These are phyloP conservation scores for Eurosta solidaginis DNA, from an alignment of 1,140 invertebrate genomes.

Conservation along the genomic window DNA sequence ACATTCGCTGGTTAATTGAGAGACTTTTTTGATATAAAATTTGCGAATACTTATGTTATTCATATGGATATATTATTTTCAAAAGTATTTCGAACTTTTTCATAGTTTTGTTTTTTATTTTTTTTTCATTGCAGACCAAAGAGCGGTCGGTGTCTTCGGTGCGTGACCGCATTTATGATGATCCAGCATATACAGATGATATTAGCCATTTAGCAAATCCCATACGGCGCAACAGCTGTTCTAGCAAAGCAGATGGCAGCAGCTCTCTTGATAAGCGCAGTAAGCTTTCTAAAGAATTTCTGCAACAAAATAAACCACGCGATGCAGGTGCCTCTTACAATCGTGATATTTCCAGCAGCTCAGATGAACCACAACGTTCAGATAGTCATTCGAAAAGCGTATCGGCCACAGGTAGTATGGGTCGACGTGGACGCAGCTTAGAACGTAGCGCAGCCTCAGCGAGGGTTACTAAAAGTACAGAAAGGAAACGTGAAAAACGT, in stretches of 20 bases:
- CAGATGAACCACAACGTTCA: conserved; percentile 40
- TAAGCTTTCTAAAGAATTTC: conserved; percentile 50
- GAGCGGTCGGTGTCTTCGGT: conserved; percentile 48
- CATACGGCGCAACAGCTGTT: conserved; percentile 53
- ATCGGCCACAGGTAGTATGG: conserved; percentile 19
- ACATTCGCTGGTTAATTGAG: too few relatives aligned
- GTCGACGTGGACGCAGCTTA: conserved; percentile 48
- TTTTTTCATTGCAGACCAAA: conserved; percentile 43
- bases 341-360: conserved; percentile 46
- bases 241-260: conserved; percentile 41
- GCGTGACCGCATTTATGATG: conserved; percentile 56
- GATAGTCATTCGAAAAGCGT: neutral
- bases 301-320: conserved; percentile 40
- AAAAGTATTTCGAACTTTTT: neutral
- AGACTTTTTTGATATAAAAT: too few relatives aligned
- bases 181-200: conserved; percentile 58
- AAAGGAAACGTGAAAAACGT: conserved; percentile 39
- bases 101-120: neutral
- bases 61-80: neutral
- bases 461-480: neutral
- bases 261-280: conserved; percentile 49
- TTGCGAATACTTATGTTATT: too few relatives aligned
- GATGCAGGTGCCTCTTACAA: conserved; percentile 29
- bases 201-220: conserved; percentile 58
- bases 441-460: conserved; percentile 41